phyloP scores from a whole-genome alignment of 1,140 invertebrate species.

The Proctacanthus coquilletti region DNA sequence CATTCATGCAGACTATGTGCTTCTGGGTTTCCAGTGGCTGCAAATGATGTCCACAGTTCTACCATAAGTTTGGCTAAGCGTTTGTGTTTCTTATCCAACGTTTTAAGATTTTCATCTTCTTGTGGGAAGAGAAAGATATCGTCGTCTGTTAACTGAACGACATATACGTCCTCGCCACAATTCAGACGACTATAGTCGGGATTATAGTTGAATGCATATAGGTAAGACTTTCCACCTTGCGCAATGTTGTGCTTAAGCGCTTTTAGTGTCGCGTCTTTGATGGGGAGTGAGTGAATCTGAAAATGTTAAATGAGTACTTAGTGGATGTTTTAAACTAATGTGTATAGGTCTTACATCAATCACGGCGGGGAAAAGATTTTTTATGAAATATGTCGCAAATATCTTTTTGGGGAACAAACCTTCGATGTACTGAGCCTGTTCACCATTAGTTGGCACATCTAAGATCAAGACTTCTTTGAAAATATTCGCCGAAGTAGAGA shows the following conservation, averaged over 20 bases:
- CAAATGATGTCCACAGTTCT: constrained; percentile 6
- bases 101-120: not conserved
- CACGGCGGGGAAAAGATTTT: not conserved
- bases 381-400: not conserved
- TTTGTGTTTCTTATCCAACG: constrained; percentile 1
- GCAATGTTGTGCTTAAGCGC: not conserved
- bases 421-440: not conserved
- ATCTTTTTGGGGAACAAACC: not conserved
- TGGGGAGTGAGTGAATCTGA: not conserved
- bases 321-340: not conserved
- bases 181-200: not conserved
- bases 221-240: not conserved
- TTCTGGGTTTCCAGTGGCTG: not conserved
- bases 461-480: too few species aligned
- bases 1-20: not conserved
- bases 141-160: constrained; percentile 2
- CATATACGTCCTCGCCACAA: not conserved
- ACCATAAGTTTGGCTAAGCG: constrained; percentile 1
- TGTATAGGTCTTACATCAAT: not conserved
- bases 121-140: constrained; percentile 4
- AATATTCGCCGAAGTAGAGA: too few species aligned
- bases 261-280: not conserved
- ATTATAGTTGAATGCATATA: constrained; percentile 4
- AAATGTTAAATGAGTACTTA: not conserved
- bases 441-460: too few species aligned